Percentiles rank a stretch among this genome's conserved stretches.
These are phyloP conservation scores for Sitobion miscanthi DNA, from an alignment of 1,140 invertebrate species.

Conservation along the genomic window DNA sequence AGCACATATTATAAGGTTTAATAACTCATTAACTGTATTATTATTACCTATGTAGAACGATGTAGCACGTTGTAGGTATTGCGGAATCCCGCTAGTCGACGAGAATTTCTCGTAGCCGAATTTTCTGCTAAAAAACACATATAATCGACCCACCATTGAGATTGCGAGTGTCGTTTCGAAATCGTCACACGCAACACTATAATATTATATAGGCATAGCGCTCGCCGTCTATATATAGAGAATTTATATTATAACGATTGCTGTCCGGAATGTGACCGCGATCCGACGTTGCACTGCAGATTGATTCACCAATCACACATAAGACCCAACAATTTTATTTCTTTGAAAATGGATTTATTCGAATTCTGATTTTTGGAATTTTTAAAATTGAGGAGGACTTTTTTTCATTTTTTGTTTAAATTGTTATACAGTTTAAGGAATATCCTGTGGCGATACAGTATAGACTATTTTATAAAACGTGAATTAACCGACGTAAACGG, in stretches of 20 bases:
- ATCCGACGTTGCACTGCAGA: background rate
- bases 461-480: too few relatives aligned
- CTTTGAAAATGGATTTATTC: background rate
- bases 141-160: background rate
- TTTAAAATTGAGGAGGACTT: too few relatives aligned
- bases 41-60: background rate
- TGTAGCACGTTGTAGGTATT: background rate
- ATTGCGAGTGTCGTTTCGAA: background rate
- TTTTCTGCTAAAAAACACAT: background rate
- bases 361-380: background rate
- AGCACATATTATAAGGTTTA: background rate
- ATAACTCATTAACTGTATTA: background rate
- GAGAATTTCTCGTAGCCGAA: background rate
- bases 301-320: too few relatives aligned
- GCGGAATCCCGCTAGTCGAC: background rate
- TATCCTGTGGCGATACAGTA: too few relatives aligned
- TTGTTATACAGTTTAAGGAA: too few relatives aligned
- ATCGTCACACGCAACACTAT: background rate
- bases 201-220: background rate
- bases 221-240: background rate
- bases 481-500: too few relatives aligned
- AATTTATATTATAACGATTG: background rate
- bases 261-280: background rate
- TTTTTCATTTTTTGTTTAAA: too few relatives aligned
- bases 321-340: background rate